phyloP scores from a whole-genome alignment of 2,797 vertebrate species.

The Euthynnus affinis region DNA sequence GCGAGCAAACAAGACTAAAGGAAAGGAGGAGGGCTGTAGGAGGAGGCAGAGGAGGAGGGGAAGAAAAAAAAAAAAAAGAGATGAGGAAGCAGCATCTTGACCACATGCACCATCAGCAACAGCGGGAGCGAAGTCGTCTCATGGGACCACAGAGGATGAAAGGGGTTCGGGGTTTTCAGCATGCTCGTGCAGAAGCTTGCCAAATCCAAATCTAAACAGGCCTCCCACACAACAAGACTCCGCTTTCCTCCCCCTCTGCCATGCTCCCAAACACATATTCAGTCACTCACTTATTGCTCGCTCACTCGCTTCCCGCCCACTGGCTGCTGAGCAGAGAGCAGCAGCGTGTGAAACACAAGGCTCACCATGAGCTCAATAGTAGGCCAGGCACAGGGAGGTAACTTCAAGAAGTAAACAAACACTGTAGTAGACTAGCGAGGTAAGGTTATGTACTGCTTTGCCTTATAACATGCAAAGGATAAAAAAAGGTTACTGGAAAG shows the following conservation, averaged over 20 bases:
- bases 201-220: slow-evolving; percentile 77
- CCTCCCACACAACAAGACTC: slow-evolving; percentile 73
- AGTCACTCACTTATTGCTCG: slow-evolving; percentile 58
- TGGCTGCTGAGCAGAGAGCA: slow-evolving; percentile 58
- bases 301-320: slow-evolving; percentile 65
- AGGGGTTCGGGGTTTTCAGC: slow-evolving; percentile 65
- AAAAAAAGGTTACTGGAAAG: slow-evolving; percentile 19
- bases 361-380: slow-evolving; percentile 65
- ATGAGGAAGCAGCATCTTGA: slow-evolving; percentile 76
- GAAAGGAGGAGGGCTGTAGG: slow-evolving; percentile 63
- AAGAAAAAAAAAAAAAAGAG: slow-evolving; percentile 13
- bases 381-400: slow-evolving; percentile 62
- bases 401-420: slow-evolving; percentile 78
- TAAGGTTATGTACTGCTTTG: slow-evolving; percentile 18
- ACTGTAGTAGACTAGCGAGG: slow-evolving; percentile 53
- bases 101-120: slow-evolving; percentile 77
- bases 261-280: slow-evolving; percentile 68
- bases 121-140: slow-evolving; percentile 61
- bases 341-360: slow-evolving; percentile 69
- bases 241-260: slow-evolving; percentile 48
- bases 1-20: slow-evolving; percentile 54
- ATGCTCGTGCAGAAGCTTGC: slow-evolving; percentile 70
- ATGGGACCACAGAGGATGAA: slow-evolving; percentile 69
- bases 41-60: slow-evolving; percentile 55
- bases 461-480: slow-evolving; percentile 15